Conservation (phyloP, 2,797 vertebrate genomes). For the Epinephelus coioides region DNA sequence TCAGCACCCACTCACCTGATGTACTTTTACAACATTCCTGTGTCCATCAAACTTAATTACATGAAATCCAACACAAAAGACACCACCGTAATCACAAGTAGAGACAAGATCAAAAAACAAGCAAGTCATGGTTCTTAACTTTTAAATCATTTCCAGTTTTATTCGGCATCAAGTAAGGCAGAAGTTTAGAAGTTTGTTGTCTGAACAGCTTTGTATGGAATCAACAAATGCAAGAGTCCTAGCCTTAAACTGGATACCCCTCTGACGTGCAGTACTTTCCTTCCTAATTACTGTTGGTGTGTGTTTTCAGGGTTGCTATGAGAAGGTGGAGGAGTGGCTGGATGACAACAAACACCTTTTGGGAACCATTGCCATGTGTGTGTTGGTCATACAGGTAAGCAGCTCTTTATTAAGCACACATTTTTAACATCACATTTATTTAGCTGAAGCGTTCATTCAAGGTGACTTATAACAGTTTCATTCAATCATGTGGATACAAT, state of each 20-base stretch:
- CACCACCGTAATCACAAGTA: not conserved
- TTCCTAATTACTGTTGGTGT: not conserved
- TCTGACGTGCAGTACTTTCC: not conserved
- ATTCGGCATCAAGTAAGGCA: not conserved
- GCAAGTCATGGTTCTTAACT: not conserved
- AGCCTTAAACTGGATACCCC: not conserved
- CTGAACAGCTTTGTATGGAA: not conserved
- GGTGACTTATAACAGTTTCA: too few species aligned
- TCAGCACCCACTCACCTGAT: too few species aligned
- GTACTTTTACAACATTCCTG: too few species aligned
- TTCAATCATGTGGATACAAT: too few species aligned
- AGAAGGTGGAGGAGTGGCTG: slow-evolving; percentile 94
- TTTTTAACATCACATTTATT: too few species aligned
- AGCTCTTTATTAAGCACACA: not conserved
- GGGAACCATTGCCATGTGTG: slow-evolving; percentile 94
- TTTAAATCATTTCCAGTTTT: not conserved
- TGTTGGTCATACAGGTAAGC: slow-evolving; percentile 95
- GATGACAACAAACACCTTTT: slow-evolving; percentile 96
- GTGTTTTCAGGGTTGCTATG: slow-evolving; percentile 92
- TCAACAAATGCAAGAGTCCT: not conserved
- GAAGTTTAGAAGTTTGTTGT: not conserved
- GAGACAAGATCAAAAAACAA: not conserved
- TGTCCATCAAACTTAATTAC: not conserved
- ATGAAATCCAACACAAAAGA: not conserved
- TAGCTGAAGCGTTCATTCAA: too few species aligned